Base-by-base conservation (phyloP, 2,888 invertebrate species). In the Antheraea yamamai region DNA sequence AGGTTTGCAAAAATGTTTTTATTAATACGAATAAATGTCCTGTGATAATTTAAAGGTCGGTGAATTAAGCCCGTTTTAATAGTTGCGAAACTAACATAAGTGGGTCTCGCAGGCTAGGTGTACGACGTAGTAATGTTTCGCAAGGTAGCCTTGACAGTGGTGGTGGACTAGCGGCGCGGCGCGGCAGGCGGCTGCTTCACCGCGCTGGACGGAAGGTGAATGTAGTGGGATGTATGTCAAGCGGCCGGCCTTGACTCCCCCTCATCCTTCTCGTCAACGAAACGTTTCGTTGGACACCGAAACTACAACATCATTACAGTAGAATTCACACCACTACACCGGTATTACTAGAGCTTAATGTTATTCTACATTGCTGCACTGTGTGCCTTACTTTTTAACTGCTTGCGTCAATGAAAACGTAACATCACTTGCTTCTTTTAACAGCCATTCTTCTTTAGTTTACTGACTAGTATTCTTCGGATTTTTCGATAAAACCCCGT, bases 71-170 rank as follows among this genome's bases (percentile, higher is more conserved):
- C 76, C 78, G 80, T 82, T 82, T 82, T 78, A 78, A 80, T 76
- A 81, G 80, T 90, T 90, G 87, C 89, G 82, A 89, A 85, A 89
- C 83, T 78, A 84, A 86, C 87, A 81, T 61, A 87, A 88, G 89
- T 87, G 84, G 84, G 84, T 87, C 87, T 88, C 85, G 89, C 82
- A 83, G 84, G 82, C 83, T 82, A 82, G 84, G 82, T 82, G 83
- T 81, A 81, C 83, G 83, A 80, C 79, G 83, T 82, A 84, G 88
- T 84, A 82, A 79, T 84, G 84, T 93, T 91, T 92, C 92, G 91
- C 91, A 94, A 94, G 86, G 79, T 85, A 93, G 91, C 94, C 94
- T 94, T 94, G 94, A 89, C 94, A 94, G 87, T 94, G 92, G 89
- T 86, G 89, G 86, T 85, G 86, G 87, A 87, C 90, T 88, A 87